These are phyloP conservation scores for Masnerella sp. DNA, from an alignment of 2,888 invertebrate genomes.

Conservation along the genomic window DNA sequence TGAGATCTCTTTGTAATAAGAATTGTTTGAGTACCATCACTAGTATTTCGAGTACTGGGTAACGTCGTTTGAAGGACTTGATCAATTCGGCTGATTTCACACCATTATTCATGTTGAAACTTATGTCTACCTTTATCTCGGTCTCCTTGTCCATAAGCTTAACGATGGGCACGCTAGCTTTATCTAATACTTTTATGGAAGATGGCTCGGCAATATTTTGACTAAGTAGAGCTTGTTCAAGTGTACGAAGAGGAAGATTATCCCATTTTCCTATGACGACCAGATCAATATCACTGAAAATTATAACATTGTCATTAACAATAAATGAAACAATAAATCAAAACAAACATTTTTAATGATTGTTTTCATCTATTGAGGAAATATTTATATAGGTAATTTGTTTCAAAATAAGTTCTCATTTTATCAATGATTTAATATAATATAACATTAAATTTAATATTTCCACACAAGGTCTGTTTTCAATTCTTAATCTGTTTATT, in stretches of 20 bases:
- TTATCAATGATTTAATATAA: too few species aligned
- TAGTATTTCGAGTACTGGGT: constrained; percentile 93
- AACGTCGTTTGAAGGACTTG: constrained; percentile 91
- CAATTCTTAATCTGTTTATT: too few species aligned
- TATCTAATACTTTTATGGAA: constrained; percentile 96
- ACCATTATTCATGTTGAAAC: constrained; percentile 99
- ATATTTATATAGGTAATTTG: too few species aligned
- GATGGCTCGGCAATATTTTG: constrained; percentile 93
- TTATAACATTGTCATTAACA: too few species aligned
- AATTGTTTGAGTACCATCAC: constrained; percentile 99
- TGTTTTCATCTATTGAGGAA: too few species aligned
- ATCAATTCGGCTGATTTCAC: constrained; percentile 98
- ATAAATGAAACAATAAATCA: too few species aligned
- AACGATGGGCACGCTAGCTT: constrained; percentile 98
- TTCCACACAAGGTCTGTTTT: background rate
- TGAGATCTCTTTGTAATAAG: constrained; percentile 96
- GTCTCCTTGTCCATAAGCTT: constrained; percentile 93
- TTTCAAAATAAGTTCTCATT: too few species aligned
- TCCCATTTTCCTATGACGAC: constrained; percentile 89
- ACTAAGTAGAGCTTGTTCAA: constrained; percentile 93
- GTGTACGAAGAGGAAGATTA: constrained; percentile 91
- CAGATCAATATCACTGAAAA: constrained; percentile 83
- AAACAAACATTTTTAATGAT: too few species aligned
- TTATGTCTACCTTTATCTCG: constrained; percentile 95
- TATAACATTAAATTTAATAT: too few species aligned